These are phyloP conservation scores for Picathartes gymnocephalus DNA, from an alignment of 2,113 vertebrate genomes.

Conservation along the genomic window DNA sequence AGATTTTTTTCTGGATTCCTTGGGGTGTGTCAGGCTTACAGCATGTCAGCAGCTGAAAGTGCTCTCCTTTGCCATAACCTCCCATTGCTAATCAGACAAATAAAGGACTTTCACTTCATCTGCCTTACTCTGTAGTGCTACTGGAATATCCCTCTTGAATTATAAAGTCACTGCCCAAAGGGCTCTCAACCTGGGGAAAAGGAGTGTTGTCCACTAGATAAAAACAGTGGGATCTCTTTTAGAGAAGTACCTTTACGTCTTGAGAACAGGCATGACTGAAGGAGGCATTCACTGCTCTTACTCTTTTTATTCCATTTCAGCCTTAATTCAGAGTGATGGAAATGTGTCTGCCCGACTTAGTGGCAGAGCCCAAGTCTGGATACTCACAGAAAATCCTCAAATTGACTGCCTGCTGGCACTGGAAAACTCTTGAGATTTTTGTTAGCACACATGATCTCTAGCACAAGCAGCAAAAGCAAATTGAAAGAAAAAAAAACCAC, in stretches of 20 bases:
- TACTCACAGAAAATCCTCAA: neutral
- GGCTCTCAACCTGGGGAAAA: neutral
- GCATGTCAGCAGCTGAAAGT: neutral
- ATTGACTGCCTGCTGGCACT: neutral
- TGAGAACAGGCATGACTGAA: neutral
- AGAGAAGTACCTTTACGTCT: neutral
- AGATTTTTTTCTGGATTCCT: conserved; percentile 48
- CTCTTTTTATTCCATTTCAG: neutral
- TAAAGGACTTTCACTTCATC: neutral
- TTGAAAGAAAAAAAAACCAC: neutral
- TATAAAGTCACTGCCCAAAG: neutral
- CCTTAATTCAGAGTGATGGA: neutral
- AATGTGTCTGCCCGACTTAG: neutral
- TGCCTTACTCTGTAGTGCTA: neutral
- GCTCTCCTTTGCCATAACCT: neutral
- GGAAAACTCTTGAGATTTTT: neutral
- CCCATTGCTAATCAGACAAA: neutral
- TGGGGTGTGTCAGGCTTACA: neutral
- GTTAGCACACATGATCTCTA: neutral
- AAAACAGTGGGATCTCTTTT: neutral
- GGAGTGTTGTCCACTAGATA: neutral
- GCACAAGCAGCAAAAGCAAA: neutral
- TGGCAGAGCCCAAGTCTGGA: neutral
- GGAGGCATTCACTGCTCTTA: neutral
- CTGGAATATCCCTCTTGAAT: neutral